These are phyloP conservation scores for Coreius guichenoti DNA, from an alignment of 2,797 vertebrate species.

Conservation along the genomic window DNA sequence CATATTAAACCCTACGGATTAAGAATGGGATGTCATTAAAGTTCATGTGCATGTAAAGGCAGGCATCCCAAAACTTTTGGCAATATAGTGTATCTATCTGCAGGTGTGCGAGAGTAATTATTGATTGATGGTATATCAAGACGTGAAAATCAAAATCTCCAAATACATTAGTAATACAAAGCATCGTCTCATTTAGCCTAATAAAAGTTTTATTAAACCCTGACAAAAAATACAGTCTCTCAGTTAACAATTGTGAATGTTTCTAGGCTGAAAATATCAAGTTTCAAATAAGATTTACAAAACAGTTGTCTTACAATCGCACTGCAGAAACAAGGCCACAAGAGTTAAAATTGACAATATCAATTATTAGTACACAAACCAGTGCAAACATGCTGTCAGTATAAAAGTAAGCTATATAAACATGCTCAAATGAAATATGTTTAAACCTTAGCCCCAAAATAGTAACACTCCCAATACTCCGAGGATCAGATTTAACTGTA, in stretches of 20 bases:
- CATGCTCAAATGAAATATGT: background rate
- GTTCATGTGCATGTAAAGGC: no score
- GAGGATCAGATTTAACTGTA: background rate
- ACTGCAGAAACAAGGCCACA: constrained; percentile 33
- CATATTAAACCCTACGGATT: no score
- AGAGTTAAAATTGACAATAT: background rate
- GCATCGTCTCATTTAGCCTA: background rate
- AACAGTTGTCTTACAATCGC: background rate
- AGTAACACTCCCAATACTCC: constrained; percentile 8
- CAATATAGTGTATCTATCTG: no score
- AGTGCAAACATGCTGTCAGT: constrained; percentile 21
- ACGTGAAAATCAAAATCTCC: background rate
- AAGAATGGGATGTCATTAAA: no score
- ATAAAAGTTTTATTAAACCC: background rate
- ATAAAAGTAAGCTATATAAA: background rate
- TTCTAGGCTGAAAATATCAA: background rate
- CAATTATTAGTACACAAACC: constrained; percentile 8
- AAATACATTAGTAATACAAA: background rate
- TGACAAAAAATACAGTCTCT: background rate
- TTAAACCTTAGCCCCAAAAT: constrained; percentile 4
- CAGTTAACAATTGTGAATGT: background rate
- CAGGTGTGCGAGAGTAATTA: no score
- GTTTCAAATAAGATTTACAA: background rate
- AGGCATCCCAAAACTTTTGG: no score
- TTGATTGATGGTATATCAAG: background rate